Evolutionary conservation across 2,113 vertebrate species (phyloP).

Genomic region (Gorsachius goisagi): DNA sequence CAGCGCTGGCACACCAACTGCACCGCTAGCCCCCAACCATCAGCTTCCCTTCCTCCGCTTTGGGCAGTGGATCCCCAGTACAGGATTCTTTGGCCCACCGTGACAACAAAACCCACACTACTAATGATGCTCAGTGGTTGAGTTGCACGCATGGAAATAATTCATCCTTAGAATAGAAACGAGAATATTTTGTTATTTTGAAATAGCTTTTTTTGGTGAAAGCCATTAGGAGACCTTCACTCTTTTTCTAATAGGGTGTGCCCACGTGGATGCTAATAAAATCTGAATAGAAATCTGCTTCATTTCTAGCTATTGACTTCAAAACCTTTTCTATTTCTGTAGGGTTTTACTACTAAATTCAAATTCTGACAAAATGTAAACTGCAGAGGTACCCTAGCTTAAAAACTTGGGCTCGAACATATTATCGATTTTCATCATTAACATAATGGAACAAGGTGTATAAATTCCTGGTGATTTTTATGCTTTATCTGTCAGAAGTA

Average conservation of each 20-base stretch:
- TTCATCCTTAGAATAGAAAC: accelerated
- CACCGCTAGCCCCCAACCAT: accelerated
- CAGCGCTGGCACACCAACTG: accelerated
- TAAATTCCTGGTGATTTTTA: neutral
- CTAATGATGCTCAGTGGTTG: accelerated
- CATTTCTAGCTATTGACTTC: neutral
- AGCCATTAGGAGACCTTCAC: neutral
- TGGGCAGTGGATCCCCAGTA: accelerated
- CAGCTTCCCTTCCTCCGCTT: accelerated
- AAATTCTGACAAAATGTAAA: neutral
- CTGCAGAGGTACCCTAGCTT: neutral
- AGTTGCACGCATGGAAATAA: accelerated
- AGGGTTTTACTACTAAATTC: neutral
- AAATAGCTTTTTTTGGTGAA: neutral
- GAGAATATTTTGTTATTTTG: neutral
- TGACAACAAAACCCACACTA: accelerated
- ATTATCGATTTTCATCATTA: neutral
- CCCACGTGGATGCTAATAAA: neutral
- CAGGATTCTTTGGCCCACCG: neutral
- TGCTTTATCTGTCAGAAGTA: neutral
- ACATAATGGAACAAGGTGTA: neutral
- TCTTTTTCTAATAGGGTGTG: neutral
- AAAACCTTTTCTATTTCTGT: neutral
- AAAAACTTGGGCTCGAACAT: neutral
- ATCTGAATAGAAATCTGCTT: neutral